Conservation (phyloP, 2,888 invertebrate species). For the Digitonthophagus gazella region DNA sequence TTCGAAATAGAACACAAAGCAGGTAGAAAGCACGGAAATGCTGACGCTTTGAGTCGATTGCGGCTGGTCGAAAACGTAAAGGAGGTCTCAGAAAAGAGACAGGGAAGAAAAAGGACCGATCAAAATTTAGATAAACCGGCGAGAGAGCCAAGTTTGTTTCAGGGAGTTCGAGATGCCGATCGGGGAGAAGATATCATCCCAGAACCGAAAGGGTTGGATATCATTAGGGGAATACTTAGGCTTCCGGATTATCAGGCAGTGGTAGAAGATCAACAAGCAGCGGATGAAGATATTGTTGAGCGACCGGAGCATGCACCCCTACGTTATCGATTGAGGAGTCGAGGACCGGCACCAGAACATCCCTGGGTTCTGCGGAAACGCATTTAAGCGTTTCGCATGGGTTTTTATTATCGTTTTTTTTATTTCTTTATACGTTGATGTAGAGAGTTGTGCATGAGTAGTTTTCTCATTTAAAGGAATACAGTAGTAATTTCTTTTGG, state of each 20-base stretch:
- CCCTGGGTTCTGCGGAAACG: not conserved
- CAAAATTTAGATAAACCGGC: not conserved
- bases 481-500: no score
- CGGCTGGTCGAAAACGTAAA: no score
- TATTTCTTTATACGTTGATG: no score
- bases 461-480: no score
- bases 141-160: not conserved
- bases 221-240: not conserved
- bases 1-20: no score
- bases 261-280: not conserved
- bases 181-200: not conserved
- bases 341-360: not conserved
- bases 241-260: not conserved
- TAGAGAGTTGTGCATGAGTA: no score
- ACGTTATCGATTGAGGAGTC: not conserved
- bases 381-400: not conserved
- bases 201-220: not conserved
- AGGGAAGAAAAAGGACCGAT: not conserved
- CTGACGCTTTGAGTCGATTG: not conserved
- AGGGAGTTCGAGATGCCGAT: not conserved
- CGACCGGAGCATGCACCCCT: not conserved
- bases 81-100: not conserved
- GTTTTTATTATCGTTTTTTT: no score
- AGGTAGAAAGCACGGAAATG: not conserved
- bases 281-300: not conserved